A percentile compares a stretch with the other conserved stretches of the same genome.
phyloP scores from a whole-genome alignment of 2,797 vertebrate genomes.

The Selene dorsalis region DNA sequence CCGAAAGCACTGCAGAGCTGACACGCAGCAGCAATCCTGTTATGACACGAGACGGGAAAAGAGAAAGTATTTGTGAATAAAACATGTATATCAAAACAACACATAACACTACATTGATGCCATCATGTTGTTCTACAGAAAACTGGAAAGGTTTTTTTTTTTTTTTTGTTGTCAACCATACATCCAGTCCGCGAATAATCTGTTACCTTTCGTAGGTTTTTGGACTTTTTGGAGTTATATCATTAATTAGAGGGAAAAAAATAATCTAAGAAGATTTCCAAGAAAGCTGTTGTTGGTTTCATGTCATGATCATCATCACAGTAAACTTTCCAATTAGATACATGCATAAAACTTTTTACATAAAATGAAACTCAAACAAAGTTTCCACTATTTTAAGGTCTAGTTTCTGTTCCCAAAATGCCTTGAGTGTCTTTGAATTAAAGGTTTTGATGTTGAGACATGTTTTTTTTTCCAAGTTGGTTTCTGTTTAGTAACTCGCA shows the following conservation, averaged over 20 bases:
- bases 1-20: conserved; percentile 74
- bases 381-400: conserved; percentile 61
- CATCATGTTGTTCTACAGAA: background rate
- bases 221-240: background rate
- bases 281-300: conserved; percentile 56
- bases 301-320: conserved; percentile 37
- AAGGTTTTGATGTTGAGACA: background rate
- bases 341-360: conserved; percentile 30
- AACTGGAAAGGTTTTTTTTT: background rate
- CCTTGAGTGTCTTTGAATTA: conserved; percentile 13
- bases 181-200: background rate
- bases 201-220: background rate
- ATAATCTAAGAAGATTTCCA: conserved; percentile 49
- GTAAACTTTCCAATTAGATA: conserved; percentile 58
- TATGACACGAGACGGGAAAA: background rate
- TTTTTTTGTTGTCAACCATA: too few species aligned
- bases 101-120: background rate
- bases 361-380: conserved; percentile 57
- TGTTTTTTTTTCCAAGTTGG: conserved; percentile 26
- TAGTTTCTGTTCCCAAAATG: conserved; percentile 41
- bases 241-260: background rate
- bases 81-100: background rate
- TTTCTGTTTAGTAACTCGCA: conserved; percentile 20
- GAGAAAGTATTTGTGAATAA: background rate
- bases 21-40: conserved; percentile 76